Evolutionary conservation across 2,797 vertebrate species (phyloP).

Genomic region (Sitta carolinensis): DNA sequence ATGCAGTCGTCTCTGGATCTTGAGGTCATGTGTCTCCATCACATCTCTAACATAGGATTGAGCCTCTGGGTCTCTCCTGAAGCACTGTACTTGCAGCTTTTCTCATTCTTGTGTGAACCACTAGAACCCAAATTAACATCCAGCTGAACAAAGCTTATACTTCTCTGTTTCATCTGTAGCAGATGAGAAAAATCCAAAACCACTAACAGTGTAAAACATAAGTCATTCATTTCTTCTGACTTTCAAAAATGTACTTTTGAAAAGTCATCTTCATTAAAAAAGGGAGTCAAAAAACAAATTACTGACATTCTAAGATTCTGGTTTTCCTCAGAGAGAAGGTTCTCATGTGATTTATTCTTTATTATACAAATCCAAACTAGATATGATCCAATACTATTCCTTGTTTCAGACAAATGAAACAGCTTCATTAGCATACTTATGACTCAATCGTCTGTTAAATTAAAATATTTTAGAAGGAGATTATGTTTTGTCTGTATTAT

Average conservation of each 20-base stretch:
- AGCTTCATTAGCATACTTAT: not conserved
- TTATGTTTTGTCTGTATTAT: not conserved
- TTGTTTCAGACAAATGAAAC: not conserved
- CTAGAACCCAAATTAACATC: not conserved
- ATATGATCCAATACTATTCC: not conserved
- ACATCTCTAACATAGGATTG: not conserved
- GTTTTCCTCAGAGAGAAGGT: not conserved
- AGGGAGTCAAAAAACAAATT: too few relatives aligned
- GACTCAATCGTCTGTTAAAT: not conserved
- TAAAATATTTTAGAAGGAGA: not conserved
- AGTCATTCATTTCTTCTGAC: not conserved
- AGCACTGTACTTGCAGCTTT: not conserved
- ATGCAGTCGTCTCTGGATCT: not conserved
- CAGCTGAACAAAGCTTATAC: not conserved
- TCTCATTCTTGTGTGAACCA: not conserved
- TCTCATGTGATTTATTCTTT: not conserved
- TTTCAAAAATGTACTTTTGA: not conserved
- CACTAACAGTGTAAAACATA: accelerated
- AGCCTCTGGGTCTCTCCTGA: not conserved
- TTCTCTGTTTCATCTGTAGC: not conserved
- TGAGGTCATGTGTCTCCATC: not conserved
- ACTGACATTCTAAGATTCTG: not conserved
- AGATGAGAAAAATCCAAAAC: not conserved
- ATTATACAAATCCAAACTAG: not conserved
- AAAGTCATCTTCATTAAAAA: not conserved